Base-by-base conservation (phyloP, 1,140 invertebrate genomes). In the Oreohelix idahoensis region DNA sequence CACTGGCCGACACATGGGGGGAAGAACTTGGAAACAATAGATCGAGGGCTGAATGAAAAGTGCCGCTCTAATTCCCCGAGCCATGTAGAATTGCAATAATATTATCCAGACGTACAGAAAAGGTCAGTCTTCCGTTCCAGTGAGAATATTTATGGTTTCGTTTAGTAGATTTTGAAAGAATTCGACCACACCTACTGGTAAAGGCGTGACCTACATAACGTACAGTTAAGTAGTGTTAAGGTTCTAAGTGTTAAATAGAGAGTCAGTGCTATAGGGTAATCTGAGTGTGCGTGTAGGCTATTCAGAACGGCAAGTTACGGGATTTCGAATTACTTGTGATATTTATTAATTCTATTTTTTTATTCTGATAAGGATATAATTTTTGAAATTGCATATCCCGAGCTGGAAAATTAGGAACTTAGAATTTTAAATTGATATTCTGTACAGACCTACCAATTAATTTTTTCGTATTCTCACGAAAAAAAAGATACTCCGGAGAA, bases 101-200 rank as follows among this genome's bases (percentile, higher is more conserved):
- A 51, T 69, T 73, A 83, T 74, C 58, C 75, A 79, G 53, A 17
- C 42, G 45, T 83, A 29, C 75, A 38, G 2, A 69, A 73, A 53
- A 75, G 42, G 51, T 42, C 45, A 35, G 71, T 70, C 45, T 83
- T 70, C 32, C 11, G 32, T 42, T 49, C 45, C 32, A 69, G 69
- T 29, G 32, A 38, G 29, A 38, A 49, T 23, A 38, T 49, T 35
- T 32, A 66, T 69, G 39, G 10, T 23, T 49, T 70, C 13, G 15
- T 36, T 29, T 4, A 1, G 13, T 32, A 17, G 29, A 70, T 66
- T 69, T 71, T 70, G 39, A 78, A 83, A 71, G 71, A 83, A 69
- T 79, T 71, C 39, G 82, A 83, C 82, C 82, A 83, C 82, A 83
- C 82, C 82, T 78, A 73, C 51, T 53, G 17, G 26, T 39, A 75